Conservation (phyloP, 2,888 invertebrate genomes). For the Cephus pygmeus region DNA sequence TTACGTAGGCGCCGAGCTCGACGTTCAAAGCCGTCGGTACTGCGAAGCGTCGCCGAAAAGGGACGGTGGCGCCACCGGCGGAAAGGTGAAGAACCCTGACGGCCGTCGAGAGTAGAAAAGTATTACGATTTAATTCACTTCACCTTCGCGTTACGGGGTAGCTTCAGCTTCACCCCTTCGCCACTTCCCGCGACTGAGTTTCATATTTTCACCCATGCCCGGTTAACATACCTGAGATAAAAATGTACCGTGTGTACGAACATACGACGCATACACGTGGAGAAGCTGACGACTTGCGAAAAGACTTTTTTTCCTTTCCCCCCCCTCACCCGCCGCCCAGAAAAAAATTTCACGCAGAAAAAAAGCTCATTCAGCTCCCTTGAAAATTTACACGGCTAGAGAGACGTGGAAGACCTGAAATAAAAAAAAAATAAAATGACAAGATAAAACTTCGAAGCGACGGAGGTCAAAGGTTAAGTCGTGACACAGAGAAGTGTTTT, state of each 20-base stretch:
- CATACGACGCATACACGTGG: neutral
- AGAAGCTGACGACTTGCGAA: neutral
- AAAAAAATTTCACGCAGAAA: neutral
- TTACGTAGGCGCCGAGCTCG: conserved; percentile 14
- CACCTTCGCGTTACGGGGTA: neutral
- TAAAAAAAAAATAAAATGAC: neutral
- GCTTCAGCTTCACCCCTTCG: neutral
- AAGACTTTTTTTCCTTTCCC: neutral
- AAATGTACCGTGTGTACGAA: neutral
- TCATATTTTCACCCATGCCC: neutral
- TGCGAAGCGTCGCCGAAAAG: neutral
- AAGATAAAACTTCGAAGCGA: neutral
- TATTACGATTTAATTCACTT: neutral
- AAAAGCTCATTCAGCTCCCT: neutral
- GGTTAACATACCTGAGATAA: neutral
- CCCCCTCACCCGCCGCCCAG: neutral
- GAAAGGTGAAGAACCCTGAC: neutral
- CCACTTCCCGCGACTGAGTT: neutral
- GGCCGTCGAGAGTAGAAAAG: neutral
- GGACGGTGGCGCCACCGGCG: neutral
- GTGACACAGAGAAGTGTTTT: neutral
- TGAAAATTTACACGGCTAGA: neutral
- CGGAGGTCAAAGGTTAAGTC: too few species aligned
- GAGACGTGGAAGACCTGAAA: neutral
- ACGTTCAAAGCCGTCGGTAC: neutral